Evolutionary conservation across 2,888 invertebrate genomes (phyloP).

Genomic region (Phengaris arion): DNA sequence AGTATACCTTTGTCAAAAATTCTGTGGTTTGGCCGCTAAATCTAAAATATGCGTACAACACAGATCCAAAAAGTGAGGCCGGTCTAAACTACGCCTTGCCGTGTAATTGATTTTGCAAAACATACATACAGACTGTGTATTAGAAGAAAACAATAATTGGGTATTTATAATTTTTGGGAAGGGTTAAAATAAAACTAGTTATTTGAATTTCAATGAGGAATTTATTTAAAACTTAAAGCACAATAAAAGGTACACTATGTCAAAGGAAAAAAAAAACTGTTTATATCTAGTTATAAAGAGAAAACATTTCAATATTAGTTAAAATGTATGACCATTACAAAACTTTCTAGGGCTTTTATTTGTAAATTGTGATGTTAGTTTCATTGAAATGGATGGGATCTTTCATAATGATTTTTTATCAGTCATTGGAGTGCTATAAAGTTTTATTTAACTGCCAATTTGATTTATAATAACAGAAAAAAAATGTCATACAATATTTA

Average conservation of each 20-base stretch:
- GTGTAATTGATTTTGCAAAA: too few species aligned
- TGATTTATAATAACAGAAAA: not conserved
- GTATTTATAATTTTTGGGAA: not conserved
- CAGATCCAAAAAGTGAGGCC: too few species aligned
- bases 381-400: not conserved
- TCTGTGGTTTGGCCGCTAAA: too few species aligned
- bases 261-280: not conserved
- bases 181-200: not conserved
- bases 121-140: too few species aligned
- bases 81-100: too few species aligned
- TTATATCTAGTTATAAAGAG: not conserved
- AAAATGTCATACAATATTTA: not conserved
- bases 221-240: slow-evolving; percentile 17
- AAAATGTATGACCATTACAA: not conserved
- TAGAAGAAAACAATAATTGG: too few species aligned
- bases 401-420: not conserved
- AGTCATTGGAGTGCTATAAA: not conserved
- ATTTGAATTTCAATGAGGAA: slow-evolving; percentile 5
- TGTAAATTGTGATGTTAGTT: not conserved
- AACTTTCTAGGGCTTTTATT: not conserved
- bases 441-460: not conserved
- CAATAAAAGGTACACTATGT: not conserved
- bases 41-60: too few species aligned
- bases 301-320: slow-evolving; percentile 11
- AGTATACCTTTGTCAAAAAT: too few species aligned